Evolutionary conservation across 2,888 invertebrate species (phyloP), one percentile per base, ranked within the genome.

Genomic region (Beris morrisii): DNA sequence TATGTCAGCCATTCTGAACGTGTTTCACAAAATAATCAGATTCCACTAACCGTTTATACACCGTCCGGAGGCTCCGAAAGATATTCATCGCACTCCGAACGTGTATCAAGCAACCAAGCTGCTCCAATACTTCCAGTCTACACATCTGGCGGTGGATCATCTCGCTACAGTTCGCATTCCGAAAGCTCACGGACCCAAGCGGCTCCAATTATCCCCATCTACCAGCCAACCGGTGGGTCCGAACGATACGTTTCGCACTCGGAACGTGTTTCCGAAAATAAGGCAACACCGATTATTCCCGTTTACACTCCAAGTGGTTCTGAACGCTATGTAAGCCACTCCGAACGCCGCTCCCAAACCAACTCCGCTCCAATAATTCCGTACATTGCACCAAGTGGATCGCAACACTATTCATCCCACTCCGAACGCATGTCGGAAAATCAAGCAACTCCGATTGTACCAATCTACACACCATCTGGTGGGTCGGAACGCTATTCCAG

Each of bases 1-100:
- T 69, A 69, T 3, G 50, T 31, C 5, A 13, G 67, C 69, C 72
- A 59, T 22, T 71, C 68, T 2, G 70, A 72, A 46, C 56, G 66
- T 3, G 55, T 65, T 4, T 52, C 68, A 0, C 67, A 67, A 12
- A 67, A 65, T 1, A 67, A 64, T 30, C 58, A 68, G 0, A 53
- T 59, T 28, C 71, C 71, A 28, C 53, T 61, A 5, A 52, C 65
- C 46, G 31, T 64, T 13, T 13, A 65, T 3, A 65, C 64, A 13
- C 28, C 64, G 1, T 65, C 67, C 4, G 48, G 58, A 12, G 46
- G 58, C 15, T 67, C 67, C 7, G 53, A 64, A 1, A 54, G 55
- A 7, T 31, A 54, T 32, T 54, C 70, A 4, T 69, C 70, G 15
- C 59, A 58, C 32, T 59, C 66, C 11, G 68, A 70, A 31, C 67